Evolutionary conservation across 2,888 invertebrate genomes (phyloP), one percentile per base, ranked within the genome.

Genomic region (Asteroscopus sphinx): DNA sequence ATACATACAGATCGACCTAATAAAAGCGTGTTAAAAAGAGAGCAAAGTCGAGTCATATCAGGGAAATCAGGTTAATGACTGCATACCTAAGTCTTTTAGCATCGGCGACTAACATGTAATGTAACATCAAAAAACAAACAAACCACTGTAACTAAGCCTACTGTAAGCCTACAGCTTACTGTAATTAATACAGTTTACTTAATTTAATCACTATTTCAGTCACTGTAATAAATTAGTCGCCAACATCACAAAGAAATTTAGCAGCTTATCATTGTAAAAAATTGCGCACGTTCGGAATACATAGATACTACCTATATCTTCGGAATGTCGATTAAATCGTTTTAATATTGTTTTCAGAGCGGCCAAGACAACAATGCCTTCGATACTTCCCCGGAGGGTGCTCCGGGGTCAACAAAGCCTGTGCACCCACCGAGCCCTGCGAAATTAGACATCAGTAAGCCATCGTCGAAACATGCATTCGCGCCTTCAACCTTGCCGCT

Each of bases 291-390:
- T 45, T 26, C 5, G 16, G 12, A 12, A 25, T 37, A 16, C 16
- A 48, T 28, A 48, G 6, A 21, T 36, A 16, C 7, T n/a, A 4
- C 17, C 9, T 17, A 37, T 28, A 2, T 28, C 9, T 26, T 26
- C 3, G n/a, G 13, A 33, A 39, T 35, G 3, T 32, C 37, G 13
- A 33, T 41, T 15, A 25, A 33, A 8, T 60, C 11, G 26, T 49
- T 40, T 5, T 2, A 1, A 37, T 32, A 12, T n/a, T 49, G 7
- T 47, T 75, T 75, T 16, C 69, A 76, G 75, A 76, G 69, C 41
- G 68, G 76, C n/a, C 46, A 53, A 40, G 54, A 52, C 28, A 67
- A 73, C 36, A 51, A 65, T 37, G 81, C 52, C 26, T 77, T 79
- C 35, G 79, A 79, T 17, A 42, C 62, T 39, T 71, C 74, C 1